Conservation (phyloP, 2,888 invertebrate species). For the Drosophila kambysellisi region DNA sequence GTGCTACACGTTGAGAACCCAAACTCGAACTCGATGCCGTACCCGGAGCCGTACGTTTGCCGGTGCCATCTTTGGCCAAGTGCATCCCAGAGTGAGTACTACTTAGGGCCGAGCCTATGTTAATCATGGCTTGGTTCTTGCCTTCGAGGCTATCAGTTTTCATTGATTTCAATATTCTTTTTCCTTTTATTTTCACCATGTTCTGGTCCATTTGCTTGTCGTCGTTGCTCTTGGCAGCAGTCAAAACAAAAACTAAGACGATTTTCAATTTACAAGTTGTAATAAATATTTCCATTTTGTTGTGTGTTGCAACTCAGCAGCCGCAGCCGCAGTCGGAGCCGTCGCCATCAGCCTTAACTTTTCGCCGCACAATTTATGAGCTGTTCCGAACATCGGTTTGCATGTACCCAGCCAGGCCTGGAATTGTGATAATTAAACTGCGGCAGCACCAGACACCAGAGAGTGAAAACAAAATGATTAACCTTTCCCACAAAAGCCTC, state of each 20-base stretch:
- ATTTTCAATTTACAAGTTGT: slow-evolving; percentile 73
- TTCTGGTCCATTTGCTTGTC: slow-evolving; percentile 25
- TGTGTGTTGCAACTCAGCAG: slow-evolving; percentile 14
- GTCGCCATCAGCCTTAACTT: slow-evolving; percentile 63
- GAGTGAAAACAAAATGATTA: slow-evolving; percentile 77
- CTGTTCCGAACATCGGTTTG: slow-evolving; percentile 37
- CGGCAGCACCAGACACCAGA: slow-evolving; percentile 37
- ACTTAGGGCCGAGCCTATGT: slow-evolving; percentile 67
- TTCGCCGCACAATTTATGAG: slow-evolving; percentile 69
- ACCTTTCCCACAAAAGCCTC: slow-evolving; percentile 23
- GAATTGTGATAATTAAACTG: slow-evolving; percentile 74
- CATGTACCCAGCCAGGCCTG: slow-evolving; percentile 56
- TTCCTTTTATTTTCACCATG: slow-evolving; percentile 28
- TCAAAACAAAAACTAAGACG: slow-evolving; percentile 35
- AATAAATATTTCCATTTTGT: slow-evolving; percentile 45
- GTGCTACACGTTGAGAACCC: slow-evolving; percentile 52
- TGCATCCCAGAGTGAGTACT: slow-evolving; percentile 24
- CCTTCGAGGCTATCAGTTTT: slow-evolving; percentile 76
- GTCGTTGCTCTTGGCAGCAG: slow-evolving; percentile 10
- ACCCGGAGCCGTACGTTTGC: slow-evolving; percentile 7
- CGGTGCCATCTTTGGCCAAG: slow-evolving; percentile 74
- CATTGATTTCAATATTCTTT: slow-evolving; percentile 74
- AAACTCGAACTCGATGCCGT: not conserved
- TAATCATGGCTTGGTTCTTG: slow-evolving; percentile 69
- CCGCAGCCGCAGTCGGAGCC: not conserved